phyloP scores from a whole-genome alignment of 23 tunicate genomes.

The Ciona savignyi region DNA sequence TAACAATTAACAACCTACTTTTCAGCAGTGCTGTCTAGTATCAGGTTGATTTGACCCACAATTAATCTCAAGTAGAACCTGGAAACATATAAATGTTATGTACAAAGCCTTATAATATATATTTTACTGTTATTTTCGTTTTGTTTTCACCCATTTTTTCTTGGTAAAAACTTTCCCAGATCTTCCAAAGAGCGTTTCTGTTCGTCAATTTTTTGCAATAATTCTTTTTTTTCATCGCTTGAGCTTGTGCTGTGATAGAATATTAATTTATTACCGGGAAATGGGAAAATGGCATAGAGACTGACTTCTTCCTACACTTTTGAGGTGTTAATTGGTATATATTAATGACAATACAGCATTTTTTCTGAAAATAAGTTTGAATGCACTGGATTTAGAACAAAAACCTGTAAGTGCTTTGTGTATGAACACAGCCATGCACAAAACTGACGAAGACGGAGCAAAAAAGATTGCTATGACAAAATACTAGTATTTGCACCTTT shows the following conservation, averaged over 20 bases:
- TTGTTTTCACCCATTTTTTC: slow-evolving; percentile 67
- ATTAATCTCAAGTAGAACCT: slow-evolving; percentile 90
- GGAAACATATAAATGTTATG: not conserved
- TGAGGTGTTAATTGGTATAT: no score
- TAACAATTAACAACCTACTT: slow-evolving; percentile 42
- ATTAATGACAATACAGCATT: no score
- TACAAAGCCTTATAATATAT: not conserved
- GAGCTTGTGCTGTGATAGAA: slow-evolving; percentile 39
- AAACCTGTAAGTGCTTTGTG: no score
- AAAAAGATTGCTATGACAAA: no score
- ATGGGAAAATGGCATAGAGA: no score
- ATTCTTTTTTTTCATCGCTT: slow-evolving; percentile 33
- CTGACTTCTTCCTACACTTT: no score
- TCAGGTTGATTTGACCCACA: slow-evolving; percentile 91
- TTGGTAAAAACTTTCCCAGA: slow-evolving; percentile 58
- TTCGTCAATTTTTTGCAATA: slow-evolving; percentile 50
- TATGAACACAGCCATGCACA: no score
- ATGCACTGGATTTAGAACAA: no score
- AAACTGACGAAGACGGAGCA: no score
- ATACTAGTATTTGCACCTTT: no score
- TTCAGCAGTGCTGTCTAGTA: slow-evolving; percentile 60
- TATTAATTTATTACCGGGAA: no score
- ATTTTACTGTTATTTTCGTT: not conserved
- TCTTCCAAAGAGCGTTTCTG: slow-evolving; percentile 34
- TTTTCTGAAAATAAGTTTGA: no score